phyloP scores from a whole-genome alignment of 2,797 vertebrate species.

The Capromys pilorides region DNA sequence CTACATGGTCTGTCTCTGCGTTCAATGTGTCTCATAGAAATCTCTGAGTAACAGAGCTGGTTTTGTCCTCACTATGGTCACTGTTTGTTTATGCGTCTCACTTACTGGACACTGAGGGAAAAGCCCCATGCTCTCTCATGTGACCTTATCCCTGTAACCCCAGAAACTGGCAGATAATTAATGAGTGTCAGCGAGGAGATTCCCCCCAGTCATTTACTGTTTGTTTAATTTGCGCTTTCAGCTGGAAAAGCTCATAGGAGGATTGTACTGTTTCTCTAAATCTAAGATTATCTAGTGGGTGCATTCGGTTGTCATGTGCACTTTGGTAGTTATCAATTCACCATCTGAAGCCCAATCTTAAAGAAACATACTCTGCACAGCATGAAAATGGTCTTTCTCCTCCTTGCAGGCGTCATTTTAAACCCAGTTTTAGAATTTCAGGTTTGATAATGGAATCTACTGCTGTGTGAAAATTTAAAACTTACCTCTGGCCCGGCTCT shows the following conservation, averaged over 20 bases:
- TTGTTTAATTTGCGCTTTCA: slow-evolving; percentile 12
- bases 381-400: neutral
- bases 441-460: neutral
- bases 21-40: neutral
- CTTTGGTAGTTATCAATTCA: neutral
- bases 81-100: neutral
- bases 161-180: neutral
- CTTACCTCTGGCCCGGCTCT: neutral
- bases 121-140: neutral
- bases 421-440: neutral
- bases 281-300: neutral
- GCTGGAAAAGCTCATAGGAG: neutral
- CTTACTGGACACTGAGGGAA: neutral
- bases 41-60: neutral
- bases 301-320: neutral
- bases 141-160: neutral
- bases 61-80: neutral
- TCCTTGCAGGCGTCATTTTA: neutral
- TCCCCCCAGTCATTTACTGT: neutral
- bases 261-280: neutral
- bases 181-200: neutral
- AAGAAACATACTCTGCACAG: neutral
- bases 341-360: neutral
- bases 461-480: neutral
- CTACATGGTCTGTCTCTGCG: neutral